A percentile compares a stretch with the other conserved stretches of the same genome.
phyloP scores from a whole-genome alignment of 30 jellyfish, hydroid and myxozoan genomes.

The Catostylus mosaicus region DNA sequence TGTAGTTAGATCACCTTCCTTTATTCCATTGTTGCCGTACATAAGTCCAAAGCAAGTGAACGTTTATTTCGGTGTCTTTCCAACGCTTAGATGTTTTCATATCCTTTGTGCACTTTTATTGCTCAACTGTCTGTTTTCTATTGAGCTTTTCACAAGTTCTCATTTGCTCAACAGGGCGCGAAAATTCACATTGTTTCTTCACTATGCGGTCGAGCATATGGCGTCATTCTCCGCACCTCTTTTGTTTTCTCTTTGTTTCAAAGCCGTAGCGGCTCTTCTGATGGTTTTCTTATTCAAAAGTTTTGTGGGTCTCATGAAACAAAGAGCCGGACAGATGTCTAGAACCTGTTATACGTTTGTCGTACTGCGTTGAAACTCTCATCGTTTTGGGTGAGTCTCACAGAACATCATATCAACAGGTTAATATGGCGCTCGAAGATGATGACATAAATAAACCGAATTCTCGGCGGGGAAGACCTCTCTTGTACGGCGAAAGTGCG shows the following conservation, averaged over 20 bases:
- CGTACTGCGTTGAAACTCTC: constrained; percentile 22
- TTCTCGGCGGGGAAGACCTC: constrained; percentile 68
- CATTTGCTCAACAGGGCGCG: constrained; percentile 82
- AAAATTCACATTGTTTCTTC: constrained; percentile 55
- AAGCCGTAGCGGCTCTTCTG: constrained; percentile 56
- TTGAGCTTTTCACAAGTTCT: constrained; percentile 69
- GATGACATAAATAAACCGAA: constrained; percentile 49
- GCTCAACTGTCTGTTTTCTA: constrained; percentile 72
- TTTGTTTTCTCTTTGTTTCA: constrained; percentile 53
- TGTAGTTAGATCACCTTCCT: constrained; percentile 40
- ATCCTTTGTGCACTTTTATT: constrained; percentile 56
- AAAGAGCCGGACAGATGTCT: constrained; percentile 72
- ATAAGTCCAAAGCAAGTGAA: constrained; percentile 63
- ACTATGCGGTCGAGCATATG: constrained; percentile 73
- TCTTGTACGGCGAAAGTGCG: constrained; percentile 67
- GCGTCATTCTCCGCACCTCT: constrained; percentile 81
- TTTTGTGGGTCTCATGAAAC: constrained; percentile 78
- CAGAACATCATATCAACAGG: constrained; percentile 45
- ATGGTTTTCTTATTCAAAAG: constrained; percentile 64
- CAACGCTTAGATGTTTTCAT: constrained; percentile 48
- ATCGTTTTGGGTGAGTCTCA: constrained; percentile 40
- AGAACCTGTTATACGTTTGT: constrained; percentile 51
- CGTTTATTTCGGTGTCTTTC: constrained; percentile 59
- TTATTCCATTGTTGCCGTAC: constrained; percentile 45
- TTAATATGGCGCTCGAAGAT: constrained; percentile 68